Evolutionary conservation across 2,888 invertebrate genomes (phyloP).

Genomic region (Eupithecia abbreviata): DNA sequence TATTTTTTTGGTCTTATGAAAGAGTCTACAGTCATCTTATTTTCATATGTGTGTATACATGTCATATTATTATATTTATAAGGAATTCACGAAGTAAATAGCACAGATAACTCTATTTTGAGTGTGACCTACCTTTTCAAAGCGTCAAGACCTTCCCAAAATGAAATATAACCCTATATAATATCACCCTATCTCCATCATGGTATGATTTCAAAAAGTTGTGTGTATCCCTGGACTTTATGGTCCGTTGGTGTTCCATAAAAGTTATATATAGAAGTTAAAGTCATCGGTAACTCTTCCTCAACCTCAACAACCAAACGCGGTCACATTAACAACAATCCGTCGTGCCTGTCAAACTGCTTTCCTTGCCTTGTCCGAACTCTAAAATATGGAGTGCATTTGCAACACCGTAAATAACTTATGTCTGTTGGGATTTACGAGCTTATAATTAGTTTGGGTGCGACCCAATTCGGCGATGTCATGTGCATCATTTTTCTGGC

Average conservation of each 20-base stretch:
- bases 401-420: constrained; percentile 52
- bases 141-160: not conserved
- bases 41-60: no score
- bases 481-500: constrained; percentile 25
- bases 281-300: constrained; percentile 29
- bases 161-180: no score
- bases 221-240: not conserved
- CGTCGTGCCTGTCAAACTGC: constrained; percentile 46
- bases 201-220: not conserved
- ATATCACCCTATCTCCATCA: not conserved
- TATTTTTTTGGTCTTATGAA: no score
- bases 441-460: constrained; percentile 71
- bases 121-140: not conserved
- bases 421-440: constrained; percentile 59
- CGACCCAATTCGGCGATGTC: constrained; percentile 59
- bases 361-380: constrained; percentile 55
- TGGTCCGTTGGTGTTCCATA: not conserved
- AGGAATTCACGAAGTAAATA: not conserved
- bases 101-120: no score
- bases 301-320: constrained; percentile 33
- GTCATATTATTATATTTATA: no score
- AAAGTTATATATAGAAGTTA: not conserved
- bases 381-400: constrained; percentile 53
- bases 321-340: constrained; percentile 46
- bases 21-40: not conserved